phyloP scores from a whole-genome alignment of 2,113 vertebrate species.

The Melanocharis versteri region DNA sequence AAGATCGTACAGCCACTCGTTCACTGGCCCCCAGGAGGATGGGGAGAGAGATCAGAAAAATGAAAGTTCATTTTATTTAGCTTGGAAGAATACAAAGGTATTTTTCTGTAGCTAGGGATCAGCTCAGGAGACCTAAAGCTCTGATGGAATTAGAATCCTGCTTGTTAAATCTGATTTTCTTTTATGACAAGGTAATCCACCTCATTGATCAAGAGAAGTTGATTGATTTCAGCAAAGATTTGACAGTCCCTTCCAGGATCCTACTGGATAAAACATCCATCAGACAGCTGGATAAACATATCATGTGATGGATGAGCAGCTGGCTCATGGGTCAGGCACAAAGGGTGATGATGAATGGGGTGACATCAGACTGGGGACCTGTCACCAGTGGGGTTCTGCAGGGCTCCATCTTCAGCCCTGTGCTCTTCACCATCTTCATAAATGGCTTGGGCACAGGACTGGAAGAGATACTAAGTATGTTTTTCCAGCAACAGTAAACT shows the following conservation, averaged over 20 bases:
- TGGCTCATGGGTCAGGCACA: accelerated
- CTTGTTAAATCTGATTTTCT: neutral
- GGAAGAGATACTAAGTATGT: neutral
- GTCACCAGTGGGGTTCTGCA: neutral
- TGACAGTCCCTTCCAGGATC: neutral
- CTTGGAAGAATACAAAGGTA: neutral
- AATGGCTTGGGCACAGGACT: accelerated
- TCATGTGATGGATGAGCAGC: accelerated
- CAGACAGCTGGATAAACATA: neutral
- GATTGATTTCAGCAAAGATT: accelerated
- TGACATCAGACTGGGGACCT: neutral
- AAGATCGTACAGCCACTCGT: neutral
- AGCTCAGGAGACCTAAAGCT: neutral
- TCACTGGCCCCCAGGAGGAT: neutral
- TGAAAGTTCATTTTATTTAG: neutral
- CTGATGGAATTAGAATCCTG: neutral
- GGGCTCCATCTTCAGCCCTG: accelerated
- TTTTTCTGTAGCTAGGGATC: neutral
- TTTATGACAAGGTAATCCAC: neutral
- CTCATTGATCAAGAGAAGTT: accelerated
- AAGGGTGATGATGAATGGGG: neutral
- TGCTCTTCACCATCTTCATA: neutral
- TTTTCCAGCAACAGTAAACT: neutral
- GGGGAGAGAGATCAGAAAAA: neutral
- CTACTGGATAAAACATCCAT: neutral